These are phyloP conservation scores for Zygaena filipendulae DNA, from an alignment of 2,888 invertebrate genomes.

Conservation along the genomic window DNA sequence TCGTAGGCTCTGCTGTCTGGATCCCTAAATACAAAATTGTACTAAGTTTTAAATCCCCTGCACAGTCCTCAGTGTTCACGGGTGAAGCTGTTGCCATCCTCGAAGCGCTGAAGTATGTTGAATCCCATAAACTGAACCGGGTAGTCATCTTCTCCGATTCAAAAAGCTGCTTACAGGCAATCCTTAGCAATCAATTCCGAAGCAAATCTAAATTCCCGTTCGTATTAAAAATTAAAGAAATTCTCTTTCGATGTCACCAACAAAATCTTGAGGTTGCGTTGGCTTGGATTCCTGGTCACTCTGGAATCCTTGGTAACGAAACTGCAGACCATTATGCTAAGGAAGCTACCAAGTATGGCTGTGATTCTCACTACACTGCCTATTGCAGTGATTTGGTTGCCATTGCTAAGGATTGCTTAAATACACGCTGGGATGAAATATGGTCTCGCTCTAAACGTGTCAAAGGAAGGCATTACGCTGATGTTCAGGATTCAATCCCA, in stretches of 20 bases:
- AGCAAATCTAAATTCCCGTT: neutral
- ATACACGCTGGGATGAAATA: neutral
- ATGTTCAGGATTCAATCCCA: neutral
- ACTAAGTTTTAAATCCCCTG: neutral
- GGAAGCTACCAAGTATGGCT: too few species aligned
- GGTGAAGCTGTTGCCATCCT: neutral
- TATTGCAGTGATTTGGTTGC: too few species aligned
- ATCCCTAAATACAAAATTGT: slow-evolving; percentile 2
- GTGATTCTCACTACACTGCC: too few species aligned
- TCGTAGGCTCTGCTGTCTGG: neutral
- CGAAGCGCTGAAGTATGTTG: neutral
- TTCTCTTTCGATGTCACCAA: neutral
- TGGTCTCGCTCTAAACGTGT: neutral
- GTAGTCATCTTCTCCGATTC: neutral
- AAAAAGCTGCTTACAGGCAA: neutral
- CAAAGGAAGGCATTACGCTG: neutral
- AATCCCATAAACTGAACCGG: neutral
- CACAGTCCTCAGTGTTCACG: neutral
- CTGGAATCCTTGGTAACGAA: neutral
- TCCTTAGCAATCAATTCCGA: neutral
- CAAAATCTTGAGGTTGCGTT: neutral
- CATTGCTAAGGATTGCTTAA: neutral
- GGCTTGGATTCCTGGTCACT: slow-evolving; percentile 1
- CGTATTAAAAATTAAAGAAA: neutral
- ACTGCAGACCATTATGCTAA: neutral